Evolutionary conservation across 1,140 invertebrate species (phyloP).

Genomic region (Batillaria attramentaria): DNA sequence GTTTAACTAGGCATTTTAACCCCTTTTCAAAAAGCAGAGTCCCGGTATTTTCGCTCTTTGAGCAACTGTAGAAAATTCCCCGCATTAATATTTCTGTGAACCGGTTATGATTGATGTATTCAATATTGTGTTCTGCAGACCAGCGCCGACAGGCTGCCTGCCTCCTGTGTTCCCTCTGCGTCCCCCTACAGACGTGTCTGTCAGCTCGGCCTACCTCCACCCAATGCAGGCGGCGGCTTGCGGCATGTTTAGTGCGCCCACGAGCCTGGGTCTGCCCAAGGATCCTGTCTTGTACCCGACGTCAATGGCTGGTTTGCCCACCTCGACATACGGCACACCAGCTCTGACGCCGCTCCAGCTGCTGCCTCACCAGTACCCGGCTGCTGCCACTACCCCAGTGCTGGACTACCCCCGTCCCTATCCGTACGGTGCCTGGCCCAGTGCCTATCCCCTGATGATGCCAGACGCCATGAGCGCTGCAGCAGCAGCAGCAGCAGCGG

Average conservation of each 20-base stretch:
- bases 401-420: slow-evolving; percentile 33
- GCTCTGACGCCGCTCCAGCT: slow-evolving; percentile 32
- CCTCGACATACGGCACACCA: slow-evolving; percentile 3
- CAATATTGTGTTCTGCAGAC: slow-evolving; percentile 21
- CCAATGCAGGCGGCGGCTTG: slow-evolving; percentile 32
- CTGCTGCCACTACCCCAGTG: slow-evolving; percentile 25
- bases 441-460: slow-evolving; percentile 24
- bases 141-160: slow-evolving; percentile 19
- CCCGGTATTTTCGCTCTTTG: background rate
- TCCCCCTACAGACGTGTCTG: slow-evolving; percentile 13
- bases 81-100: background rate
- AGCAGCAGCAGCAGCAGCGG: slow-evolving; percentile 32
- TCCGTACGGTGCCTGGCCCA: slow-evolving; percentile 20
- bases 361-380: slow-evolving; percentile 31
- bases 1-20: no score
- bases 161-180: slow-evolving; percentile 25
- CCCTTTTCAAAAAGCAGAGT: background rate
- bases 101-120: background rate
- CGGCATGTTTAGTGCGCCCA: slow-evolving; percentile 27
- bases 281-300: slow-evolving; percentile 39
- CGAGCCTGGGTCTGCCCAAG: slow-evolving; percentile 27
- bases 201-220: slow-evolving; percentile 24
- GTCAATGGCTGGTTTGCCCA: slow-evolving; percentile 26
- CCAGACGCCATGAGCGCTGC: slow-evolving; percentile 28
- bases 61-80: background rate